phyloP scores from a whole-genome alignment of 2,113 vertebrate species.

The Brevimyrus niger region DNA sequence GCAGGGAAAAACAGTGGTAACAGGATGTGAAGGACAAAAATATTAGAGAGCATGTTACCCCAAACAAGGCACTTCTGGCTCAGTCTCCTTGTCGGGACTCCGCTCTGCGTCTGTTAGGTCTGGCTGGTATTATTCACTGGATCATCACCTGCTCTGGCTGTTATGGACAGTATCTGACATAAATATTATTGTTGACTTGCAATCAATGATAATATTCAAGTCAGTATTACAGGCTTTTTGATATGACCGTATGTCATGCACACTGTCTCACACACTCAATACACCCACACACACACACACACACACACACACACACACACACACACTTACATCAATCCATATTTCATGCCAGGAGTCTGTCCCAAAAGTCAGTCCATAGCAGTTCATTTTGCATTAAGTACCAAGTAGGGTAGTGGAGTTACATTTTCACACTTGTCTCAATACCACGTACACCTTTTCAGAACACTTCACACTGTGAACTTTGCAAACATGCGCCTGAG shows the following conservation, averaged over 20 bases:
- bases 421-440: too few species aligned
- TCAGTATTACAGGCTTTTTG: not conserved
- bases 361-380: not conserved
- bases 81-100: not conserved
- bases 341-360: not conserved
- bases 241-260: not conserved
- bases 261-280: not conserved
- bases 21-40: not conserved
- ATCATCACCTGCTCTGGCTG: not conserved
- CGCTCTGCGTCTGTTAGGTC: not conserved
- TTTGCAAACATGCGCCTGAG: too few species aligned
- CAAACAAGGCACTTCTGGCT: not conserved
- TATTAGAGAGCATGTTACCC: not conserved
- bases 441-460: too few species aligned
- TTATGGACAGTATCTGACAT: not conserved
- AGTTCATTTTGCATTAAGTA: not conserved
- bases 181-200: not conserved
- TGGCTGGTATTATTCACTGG: not conserved
- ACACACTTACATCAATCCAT: not conserved
- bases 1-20: not conserved
- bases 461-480: too few species aligned
- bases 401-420: not conserved
- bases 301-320: not conserved
- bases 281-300: not conserved
- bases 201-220: not conserved